phyloP scores from a whole-genome alignment of 2,888 invertebrate genomes.

The Sesamia inferens region DNA sequence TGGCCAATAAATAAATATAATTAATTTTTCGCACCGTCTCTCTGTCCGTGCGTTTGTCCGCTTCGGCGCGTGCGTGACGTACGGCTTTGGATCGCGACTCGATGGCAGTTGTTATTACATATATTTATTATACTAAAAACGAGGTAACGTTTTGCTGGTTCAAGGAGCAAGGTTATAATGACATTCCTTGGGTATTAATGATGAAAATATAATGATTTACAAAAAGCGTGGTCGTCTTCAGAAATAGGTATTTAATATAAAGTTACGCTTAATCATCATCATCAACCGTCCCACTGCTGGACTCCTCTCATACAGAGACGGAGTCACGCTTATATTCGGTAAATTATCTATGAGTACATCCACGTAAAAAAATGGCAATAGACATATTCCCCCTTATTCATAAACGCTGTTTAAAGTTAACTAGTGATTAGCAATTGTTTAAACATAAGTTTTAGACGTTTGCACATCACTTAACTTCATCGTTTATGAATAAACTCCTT shows the following conservation, averaged over 20 bases:
- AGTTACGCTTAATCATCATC: too few relatives aligned
- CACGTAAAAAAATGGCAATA: too few relatives aligned
- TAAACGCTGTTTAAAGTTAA: too few relatives aligned
- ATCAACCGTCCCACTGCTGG: too few relatives aligned
- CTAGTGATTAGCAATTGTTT: too few relatives aligned
- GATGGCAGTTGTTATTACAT: constrained; percentile 33
- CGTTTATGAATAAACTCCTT: too few relatives aligned
- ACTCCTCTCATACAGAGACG: too few relatives aligned
- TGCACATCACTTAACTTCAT: too few relatives aligned
- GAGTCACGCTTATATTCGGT: too few relatives aligned
- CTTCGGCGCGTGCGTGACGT: constrained; percentile 48
- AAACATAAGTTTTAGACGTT: too few relatives aligned
- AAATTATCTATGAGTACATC: too few relatives aligned
- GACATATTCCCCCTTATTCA: too few relatives aligned
- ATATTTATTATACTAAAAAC: constrained; percentile 42
- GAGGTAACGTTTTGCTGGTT: constrained; percentile 30
- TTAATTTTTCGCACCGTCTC: constrained; percentile 67
- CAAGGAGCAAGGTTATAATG: not conserved
- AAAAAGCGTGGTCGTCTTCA: not conserved
- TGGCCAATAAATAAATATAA: constrained; percentile 60
- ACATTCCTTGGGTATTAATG: not conserved
- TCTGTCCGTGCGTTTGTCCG: constrained; percentile 42
- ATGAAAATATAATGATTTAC: not conserved
- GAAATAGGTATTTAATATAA: not conserved
- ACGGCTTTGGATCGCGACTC: constrained; percentile 54